phyloP scores from a whole-genome alignment of 2,113 vertebrate species.

The Leucopsar rothschildi region DNA sequence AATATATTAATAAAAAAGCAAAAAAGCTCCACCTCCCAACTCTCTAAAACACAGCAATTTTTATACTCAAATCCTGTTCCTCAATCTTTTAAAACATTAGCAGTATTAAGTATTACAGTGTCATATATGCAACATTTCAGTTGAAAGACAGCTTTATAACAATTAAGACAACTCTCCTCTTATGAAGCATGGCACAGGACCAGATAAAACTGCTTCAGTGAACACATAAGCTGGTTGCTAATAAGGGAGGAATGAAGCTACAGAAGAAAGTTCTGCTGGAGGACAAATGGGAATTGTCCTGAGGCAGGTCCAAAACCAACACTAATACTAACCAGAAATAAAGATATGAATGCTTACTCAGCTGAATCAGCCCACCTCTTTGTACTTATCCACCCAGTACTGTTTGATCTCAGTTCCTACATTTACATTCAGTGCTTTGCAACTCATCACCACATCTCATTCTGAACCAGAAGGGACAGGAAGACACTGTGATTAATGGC shows the following conservation, averaged over 20 bases:
- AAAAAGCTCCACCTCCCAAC: neutral
- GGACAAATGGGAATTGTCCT: neutral
- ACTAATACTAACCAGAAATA: neutral
- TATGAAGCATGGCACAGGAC: neutral
- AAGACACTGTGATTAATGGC: neutral
- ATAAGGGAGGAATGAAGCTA: neutral
- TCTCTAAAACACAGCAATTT: neutral
- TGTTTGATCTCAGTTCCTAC: neutral
- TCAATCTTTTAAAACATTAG: neutral
- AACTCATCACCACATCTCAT: neutral
- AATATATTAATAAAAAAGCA: neutral
- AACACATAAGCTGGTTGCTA: neutral
- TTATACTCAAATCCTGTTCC: neutral
- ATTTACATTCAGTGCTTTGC: neutral
- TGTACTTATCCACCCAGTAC: neutral
- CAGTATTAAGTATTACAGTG: neutral
- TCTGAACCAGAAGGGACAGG: neutral
- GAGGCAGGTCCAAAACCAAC: neutral
- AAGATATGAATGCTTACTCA: neutral
- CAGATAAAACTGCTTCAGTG: neutral
- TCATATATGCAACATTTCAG: neutral
- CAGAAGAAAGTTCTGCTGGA: neutral
- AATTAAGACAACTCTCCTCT: neutral
- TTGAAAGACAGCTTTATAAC: neutral
- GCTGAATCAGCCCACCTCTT: neutral